Conservation (phyloP, 2,797 vertebrate genomes). For the Luscinia megarhynchos region DNA sequence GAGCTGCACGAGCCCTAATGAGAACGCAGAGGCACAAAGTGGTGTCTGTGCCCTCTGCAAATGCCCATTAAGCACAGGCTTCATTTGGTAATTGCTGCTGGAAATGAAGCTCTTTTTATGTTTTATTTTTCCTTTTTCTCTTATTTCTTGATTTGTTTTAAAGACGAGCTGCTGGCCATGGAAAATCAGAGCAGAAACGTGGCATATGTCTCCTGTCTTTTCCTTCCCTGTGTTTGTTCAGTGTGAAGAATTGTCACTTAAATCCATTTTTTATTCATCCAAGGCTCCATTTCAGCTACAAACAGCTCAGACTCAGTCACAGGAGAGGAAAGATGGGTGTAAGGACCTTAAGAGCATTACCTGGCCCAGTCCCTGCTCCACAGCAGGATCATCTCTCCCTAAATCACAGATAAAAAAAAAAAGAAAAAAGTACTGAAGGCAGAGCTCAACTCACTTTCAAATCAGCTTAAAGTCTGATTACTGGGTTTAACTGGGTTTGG, state of each 20-base stretch:
- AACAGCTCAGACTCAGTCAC: not conserved
- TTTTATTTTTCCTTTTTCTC: not conserved
- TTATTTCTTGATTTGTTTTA: constrained; percentile 3
- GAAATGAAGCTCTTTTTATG: constrained; percentile 15
- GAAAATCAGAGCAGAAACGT: constrained; percentile 32
- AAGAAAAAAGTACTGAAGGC: not conserved
- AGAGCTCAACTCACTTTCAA: constrained; percentile 43
- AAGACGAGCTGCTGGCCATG: not conserved
- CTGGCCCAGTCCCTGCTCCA: constrained; percentile 6
- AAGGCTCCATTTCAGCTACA: not conserved
- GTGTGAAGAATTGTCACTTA: constrained; percentile 16
- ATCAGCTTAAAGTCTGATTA: constrained; percentile 57
- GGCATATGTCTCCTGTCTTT: not conserved
- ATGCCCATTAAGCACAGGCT: constrained; percentile 21
- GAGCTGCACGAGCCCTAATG: constrained; percentile 21
- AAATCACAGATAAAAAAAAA: constrained; percentile 26
- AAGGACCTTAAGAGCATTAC: constrained; percentile 22
- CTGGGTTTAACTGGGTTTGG: constrained; percentile 64
- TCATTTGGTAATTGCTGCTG: not conserved
- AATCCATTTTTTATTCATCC: not conserved
- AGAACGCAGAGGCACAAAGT: constrained; percentile 47
- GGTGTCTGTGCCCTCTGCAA: constrained; percentile 33
- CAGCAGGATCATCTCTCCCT: not conserved
- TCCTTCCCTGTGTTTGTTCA: not conserved
- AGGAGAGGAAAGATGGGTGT: not conserved